These are phyloP conservation scores for Triplophysa yarkandensis DNA, from an alignment of 2,797 vertebrate species.

Conservation along the genomic window DNA sequence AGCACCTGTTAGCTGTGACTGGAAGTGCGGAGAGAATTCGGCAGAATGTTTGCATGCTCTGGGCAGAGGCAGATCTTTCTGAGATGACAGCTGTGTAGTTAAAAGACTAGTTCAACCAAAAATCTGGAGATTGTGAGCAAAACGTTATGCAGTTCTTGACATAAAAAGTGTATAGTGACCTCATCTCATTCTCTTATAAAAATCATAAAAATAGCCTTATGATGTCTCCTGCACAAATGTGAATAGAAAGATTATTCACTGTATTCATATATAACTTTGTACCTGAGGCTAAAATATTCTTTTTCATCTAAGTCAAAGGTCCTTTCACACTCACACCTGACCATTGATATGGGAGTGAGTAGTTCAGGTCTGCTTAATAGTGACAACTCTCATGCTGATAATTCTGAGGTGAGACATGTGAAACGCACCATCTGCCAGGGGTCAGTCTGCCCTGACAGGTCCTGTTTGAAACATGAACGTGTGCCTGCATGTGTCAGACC, in stretches of 20 bases:
- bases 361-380: slow-evolving; percentile 29
- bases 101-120: background rate
- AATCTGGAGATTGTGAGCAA: no score
- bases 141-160: no score
- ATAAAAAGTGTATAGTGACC: no score
- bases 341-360: slow-evolving; percentile 2
- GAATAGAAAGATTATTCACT: no score
- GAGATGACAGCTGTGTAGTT: background rate
- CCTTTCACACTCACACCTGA: slow-evolving; percentile 26
- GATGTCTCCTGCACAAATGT: no score
- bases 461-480: slow-evolving; percentile 37
- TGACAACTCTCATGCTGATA: slow-evolving; percentile 42
- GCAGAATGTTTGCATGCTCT: slow-evolving; percentile 24
- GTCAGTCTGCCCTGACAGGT: slow-evolving; percentile 38
- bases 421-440: slow-evolving; percentile 34
- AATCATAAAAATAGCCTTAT: no score
- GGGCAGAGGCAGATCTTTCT: slow-evolving; percentile 19
- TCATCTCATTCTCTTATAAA: no score
- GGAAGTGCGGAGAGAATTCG: slow-evolving; percentile 30
- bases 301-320: no score
- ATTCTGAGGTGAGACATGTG: slow-evolving; percentile 36
- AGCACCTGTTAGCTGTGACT: slow-evolving; percentile 66
- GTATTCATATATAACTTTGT: no score
- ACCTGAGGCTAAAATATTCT: background rate
- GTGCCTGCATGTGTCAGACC: slow-evolving; percentile 29